Conservation (phyloP, 2,797 vertebrate species). For the Hapalemur alaotrensis region DNA sequence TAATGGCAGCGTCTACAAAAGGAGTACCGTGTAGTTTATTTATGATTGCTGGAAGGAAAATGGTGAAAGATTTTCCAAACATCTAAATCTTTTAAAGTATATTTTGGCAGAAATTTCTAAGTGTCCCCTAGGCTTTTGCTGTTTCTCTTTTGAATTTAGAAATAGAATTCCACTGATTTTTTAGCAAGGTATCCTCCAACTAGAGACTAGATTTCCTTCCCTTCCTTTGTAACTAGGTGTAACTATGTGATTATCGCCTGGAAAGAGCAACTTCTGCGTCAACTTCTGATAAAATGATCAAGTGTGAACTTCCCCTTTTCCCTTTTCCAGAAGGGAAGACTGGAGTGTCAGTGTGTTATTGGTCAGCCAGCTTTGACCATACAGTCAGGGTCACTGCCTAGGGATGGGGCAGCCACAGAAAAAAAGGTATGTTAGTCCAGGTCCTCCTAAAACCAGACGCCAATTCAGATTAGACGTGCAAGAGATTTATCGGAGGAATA, state of each 20-base stretch:
- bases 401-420: not conserved
- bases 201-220: not conserved
- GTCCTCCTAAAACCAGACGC: not conserved
- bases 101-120: not conserved
- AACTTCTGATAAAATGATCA: not conserved
- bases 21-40: not conserved
- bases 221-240: not conserved
- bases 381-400: not conserved
- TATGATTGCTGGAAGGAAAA: not conserved
- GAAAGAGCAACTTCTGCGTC: not conserved
- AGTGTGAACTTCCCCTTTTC: not conserved
- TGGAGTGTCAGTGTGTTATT: not conserved
- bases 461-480: not conserved
- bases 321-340: not conserved
- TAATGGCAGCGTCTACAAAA: not conserved
- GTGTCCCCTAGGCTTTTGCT: not conserved
- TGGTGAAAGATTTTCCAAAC: not conserved
- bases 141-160: slow-evolving; percentile 17
- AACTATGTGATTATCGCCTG: not conserved
- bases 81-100: not conserved
- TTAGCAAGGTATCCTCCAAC: not conserved
- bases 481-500: not conserved
- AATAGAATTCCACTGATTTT: not conserved
- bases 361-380: not conserved
- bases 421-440: not conserved